Evolutionary conservation across 2,797 vertebrate genomes (phyloP), one percentile per base, ranked within the genome.

Genomic region (Hydrocynus forskahlii): DNA sequence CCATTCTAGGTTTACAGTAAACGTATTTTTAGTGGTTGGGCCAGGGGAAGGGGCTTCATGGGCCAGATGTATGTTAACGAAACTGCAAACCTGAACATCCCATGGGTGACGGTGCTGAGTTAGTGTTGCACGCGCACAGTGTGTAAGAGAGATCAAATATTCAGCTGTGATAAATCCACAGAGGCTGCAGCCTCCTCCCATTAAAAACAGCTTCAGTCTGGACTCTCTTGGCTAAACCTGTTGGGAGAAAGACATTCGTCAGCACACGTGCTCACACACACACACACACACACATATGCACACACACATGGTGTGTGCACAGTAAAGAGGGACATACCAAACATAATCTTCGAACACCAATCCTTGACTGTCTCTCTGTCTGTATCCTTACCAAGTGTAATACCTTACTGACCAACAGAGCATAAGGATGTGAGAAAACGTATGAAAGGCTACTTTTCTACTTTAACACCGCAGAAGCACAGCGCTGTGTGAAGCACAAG

Each of bases 21-120:
- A 85, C 83, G 64, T 88, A 88, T 88, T 88, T 85, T 86, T 86
- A 85, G 86, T 63, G 67, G 48, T 57, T 79, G 79, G 77, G 78
- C 69, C 12, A 81, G 60, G 69, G 62, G 64, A n/a, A 79, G 71
- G 66, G 48, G 50, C 73, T 81, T 40, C 59, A 69, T 57, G 78
- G 68, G 83, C 77, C 70, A 52, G 79, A 82, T 75, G 78, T 80
- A 74, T 72, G 83, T 85, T 82, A 83, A 86, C 82, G 57, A 83
- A 88, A 81, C 83, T 85, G 83, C 81, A 81, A 86, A 83, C 79
- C 79, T 81, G 82, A 80, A 81, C 83, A 83, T 86, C 83, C 85
- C 85, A 45, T 79, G 83, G 81, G 81, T 68, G 75, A 59, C 43
- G 59, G 57, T 19, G 38, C 35, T 1, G 72, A 85, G 85, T 86